A percentile compares a stretch with the other conserved stretches of the same genome.
Conservation (phyloP, 1,140 invertebrate genomes). For the Bombus difficillimus region DNA sequence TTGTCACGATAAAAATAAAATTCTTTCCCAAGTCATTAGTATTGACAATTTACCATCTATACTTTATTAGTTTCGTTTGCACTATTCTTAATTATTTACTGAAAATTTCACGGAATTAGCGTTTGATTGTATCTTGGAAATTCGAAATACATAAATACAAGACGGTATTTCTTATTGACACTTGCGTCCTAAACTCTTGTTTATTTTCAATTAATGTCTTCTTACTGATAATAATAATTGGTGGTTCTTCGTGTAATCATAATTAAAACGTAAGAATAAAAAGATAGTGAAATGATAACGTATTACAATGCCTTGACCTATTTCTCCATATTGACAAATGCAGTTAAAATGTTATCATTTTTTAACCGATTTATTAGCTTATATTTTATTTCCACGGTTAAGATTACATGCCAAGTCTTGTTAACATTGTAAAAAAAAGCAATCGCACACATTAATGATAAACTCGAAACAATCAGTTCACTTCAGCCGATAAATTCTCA, state of each 20-base stretch:
- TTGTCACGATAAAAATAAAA: background rate
- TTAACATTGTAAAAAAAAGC: background rate
- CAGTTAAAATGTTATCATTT: background rate
- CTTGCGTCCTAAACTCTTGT: background rate
- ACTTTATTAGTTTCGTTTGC: background rate
- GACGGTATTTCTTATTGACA: background rate
- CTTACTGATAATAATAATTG: background rate
- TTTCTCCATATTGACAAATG: background rate
- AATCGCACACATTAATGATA: background rate
- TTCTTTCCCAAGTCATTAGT: no score
- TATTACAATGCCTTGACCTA: conserved; percentile 9
- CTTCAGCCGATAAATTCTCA: background rate
- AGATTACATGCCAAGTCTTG: background rate
- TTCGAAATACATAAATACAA: background rate
- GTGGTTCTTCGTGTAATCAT: background rate
- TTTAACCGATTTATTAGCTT: background rate
- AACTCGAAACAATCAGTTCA: background rate
- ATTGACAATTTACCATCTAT: background rate
- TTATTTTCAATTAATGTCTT: background rate
- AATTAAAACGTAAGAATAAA: background rate
- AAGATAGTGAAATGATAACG: background rate
- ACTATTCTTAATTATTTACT: background rate
- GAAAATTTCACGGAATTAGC: background rate
- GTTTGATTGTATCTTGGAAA: background rate
- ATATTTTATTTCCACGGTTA: background rate